Evolutionary conservation across 2,888 invertebrate species (phyloP).

Genomic region (Erebia palarica): DNA sequence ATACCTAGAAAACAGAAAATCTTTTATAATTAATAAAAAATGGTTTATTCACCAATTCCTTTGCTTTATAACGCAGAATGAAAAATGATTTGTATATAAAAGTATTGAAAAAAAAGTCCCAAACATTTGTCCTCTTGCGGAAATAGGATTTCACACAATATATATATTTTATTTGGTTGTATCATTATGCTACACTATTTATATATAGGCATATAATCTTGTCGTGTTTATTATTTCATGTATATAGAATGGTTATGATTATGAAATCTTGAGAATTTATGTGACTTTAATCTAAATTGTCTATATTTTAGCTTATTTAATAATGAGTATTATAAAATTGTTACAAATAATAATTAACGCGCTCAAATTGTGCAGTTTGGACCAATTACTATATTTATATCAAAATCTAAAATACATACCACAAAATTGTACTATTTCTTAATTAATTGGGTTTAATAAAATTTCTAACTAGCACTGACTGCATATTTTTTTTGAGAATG

Average conservation of each 20-base stretch:
- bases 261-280: not conserved
- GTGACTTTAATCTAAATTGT: not conserved
- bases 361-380: slow-evolving; percentile 9
- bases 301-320: slow-evolving; percentile 1
- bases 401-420: not conserved
- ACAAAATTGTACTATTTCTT: too few species aligned
- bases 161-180: not conserved
- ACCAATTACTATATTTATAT: slow-evolving; percentile 2
- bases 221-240: slow-evolving; percentile 1
- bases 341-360: not conserved
- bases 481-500: slow-evolving; percentile 2
- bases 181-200: not conserved
- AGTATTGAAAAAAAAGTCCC: not conserved
- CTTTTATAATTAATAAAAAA: not conserved
- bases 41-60: too few species aligned
- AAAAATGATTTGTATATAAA: not conserved
- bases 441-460: not conserved
- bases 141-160: not conserved
- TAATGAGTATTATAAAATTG: not conserved
- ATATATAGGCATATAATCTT: not conserved
- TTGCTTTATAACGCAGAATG: too few species aligned
- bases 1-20: not conserved
- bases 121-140: not conserved
- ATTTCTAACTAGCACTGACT: not conserved
- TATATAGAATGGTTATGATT: not conserved